Percentiles rank a stretch among this genome's conserved stretches.
These are phyloP conservation scores for Melopsittacus undulatus DNA, from an alignment of 2,797 vertebrate species.

Conservation along the genomic window DNA sequence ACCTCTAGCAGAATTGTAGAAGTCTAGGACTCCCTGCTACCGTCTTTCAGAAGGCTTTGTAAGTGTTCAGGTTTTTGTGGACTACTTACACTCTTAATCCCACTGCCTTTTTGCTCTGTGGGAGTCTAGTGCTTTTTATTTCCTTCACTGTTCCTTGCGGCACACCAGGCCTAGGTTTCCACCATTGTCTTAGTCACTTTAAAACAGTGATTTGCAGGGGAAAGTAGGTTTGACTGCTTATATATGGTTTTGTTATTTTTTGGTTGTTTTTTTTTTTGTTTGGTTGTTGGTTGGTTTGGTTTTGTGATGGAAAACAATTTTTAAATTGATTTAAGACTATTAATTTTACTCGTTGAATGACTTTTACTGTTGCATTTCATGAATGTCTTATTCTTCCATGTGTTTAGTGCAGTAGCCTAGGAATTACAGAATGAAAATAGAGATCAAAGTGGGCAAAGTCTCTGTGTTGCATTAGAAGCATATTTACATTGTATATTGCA, in stretches of 20 bases:
- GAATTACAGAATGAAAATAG: neutral
- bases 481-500: neutral
- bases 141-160: neutral
- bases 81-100: neutral
- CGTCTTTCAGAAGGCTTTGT: neutral
- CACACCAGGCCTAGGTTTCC: neutral
- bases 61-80: neutral
- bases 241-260: neutral
- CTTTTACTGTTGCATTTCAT: neutral
- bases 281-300: neutral
- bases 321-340: neutral
- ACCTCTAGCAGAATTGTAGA: neutral
- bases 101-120: neutral
- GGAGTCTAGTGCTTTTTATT: neutral
- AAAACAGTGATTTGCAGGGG: neutral
- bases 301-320: neutral
- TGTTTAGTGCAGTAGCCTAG: neutral
- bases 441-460: neutral
- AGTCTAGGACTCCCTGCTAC: neutral
- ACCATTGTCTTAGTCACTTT: neutral
- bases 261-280: neutral
- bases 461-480: neutral
- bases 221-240: neutral
- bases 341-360: neutral
- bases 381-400: neutral